Evolutionary conservation across 2,113 vertebrate species (phyloP).

Genomic region (Entomyzon cyanotis): DNA sequence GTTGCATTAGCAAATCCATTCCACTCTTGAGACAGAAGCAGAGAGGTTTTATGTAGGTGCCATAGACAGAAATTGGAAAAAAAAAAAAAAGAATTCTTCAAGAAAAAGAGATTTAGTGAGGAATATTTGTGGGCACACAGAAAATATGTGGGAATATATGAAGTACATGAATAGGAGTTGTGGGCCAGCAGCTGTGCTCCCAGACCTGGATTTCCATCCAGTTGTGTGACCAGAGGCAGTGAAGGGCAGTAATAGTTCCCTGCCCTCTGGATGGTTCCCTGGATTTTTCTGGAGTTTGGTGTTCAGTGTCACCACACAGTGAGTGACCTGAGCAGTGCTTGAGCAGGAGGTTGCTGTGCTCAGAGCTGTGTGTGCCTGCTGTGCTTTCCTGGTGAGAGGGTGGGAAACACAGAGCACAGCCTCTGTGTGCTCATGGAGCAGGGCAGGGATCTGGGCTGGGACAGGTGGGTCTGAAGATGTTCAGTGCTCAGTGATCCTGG

Average conservation of each 20-base stretch:
- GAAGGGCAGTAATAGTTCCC: not conserved
- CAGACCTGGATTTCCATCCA: accelerated
- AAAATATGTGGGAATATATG: not conserved
- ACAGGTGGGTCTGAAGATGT: not conserved
- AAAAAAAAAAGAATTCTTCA: not conserved
- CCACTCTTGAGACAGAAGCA: not conserved
- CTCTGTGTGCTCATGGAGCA: accelerated
- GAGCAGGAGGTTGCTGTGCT: not conserved
- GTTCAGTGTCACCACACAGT: not conserved
- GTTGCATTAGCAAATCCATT: not conserved
- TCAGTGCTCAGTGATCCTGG: not conserved
- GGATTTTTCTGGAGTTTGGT: not conserved
- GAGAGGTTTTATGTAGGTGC: not conserved
- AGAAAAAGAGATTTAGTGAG: not conserved
- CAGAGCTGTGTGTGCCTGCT: accelerated
- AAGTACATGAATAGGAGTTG: not conserved
- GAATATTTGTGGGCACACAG: accelerated
- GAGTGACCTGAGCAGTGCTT: not conserved
- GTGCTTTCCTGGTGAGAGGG: accelerated
- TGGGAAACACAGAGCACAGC: not conserved
- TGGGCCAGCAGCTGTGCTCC: not conserved
- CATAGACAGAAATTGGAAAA: not conserved
- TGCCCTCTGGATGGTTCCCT: too few species aligned
- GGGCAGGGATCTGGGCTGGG: too few species aligned
- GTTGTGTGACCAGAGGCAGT: not conserved